A percentile compares a stretch with the other conserved stretches of the same genome.
Conservation (phyloP, 53 echinoderm and acorn worm species). For the Zoroaster sp. region DNA sequence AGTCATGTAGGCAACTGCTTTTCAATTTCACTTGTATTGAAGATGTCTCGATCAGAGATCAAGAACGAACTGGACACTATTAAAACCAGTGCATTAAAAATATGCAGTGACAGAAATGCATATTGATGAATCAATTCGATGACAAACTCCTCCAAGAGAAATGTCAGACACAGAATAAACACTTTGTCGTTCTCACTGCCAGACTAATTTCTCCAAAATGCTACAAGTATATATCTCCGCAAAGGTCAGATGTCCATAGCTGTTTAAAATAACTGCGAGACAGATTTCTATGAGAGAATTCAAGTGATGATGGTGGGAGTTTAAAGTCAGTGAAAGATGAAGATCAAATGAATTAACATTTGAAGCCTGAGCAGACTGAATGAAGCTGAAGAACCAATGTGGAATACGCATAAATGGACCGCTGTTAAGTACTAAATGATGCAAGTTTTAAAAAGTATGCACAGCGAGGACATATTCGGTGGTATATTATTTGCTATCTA, state of each 20-base stretch:
- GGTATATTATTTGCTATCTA: too few relatives aligned
- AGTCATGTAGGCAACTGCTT: neutral
- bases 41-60: neutral
- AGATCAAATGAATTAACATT: neutral
- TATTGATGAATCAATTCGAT: too few relatives aligned
- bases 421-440: neutral
- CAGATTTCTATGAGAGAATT: neutral
- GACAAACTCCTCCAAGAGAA: neutral
- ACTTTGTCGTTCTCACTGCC: neutral
- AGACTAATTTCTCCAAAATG: neutral
- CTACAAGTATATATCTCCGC: neutral
- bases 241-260: conserved; percentile 15
- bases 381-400: neutral
- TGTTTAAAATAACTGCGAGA: conserved; percentile 1
- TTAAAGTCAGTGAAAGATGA: neutral
- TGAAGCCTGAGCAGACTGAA: neutral
- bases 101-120: too few relatives aligned
- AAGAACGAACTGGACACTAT: neutral
- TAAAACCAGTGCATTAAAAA: too few relatives aligned
- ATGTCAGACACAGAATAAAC: conserved; percentile 21
- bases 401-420: neutral
- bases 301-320: neutral
- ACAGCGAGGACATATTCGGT: too few relatives aligned
- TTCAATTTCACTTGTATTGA: neutral
- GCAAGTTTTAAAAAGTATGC: too few relatives aligned